A percentile compares a stretch with the other conserved stretches of the same genome.
Evolutionary conservation across 1,140 invertebrate species (phyloP).

Genomic region (Leguminivora glycinivorella): DNA sequence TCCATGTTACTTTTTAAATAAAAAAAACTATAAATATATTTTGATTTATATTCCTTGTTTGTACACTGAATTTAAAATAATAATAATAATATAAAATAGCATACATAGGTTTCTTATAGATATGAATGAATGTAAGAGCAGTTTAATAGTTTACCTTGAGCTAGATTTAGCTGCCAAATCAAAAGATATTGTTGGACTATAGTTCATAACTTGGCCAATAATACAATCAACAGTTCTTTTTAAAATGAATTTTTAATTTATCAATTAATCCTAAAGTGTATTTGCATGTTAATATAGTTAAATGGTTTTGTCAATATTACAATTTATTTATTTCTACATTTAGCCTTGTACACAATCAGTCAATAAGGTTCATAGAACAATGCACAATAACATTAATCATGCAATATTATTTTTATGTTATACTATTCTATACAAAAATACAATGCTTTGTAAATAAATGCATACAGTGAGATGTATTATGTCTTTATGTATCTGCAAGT

Average conservation of each 20-base stretch:
- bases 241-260: neutral
- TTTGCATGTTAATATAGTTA: too few species aligned
- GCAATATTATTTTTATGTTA: neutral
- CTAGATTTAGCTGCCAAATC: slow-evolving; percentile 20
- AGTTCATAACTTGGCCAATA: neutral
- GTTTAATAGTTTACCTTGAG: slow-evolving; percentile 6
- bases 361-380: neutral
- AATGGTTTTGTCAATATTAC: neutral
- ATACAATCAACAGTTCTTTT: neutral
- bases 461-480: neutral
- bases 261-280: neutral
- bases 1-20: too few species aligned
- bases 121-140: neutral
- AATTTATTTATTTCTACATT: neutral
- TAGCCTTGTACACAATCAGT: neutral
- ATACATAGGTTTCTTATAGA: neutral
- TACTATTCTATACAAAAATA: neutral
- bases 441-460: neutral
- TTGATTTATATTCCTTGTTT: too few species aligned
- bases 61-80: neutral
- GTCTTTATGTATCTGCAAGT: neutral
- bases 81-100: neutral
- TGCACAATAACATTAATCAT: neutral
- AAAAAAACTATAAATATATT: too few species aligned
- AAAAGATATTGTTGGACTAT: neutral